These are phyloP conservation scores for Notolabrus celidotus DNA, from an alignment of 2,797 vertebrate genomes.

Conservation along the genomic window DNA sequence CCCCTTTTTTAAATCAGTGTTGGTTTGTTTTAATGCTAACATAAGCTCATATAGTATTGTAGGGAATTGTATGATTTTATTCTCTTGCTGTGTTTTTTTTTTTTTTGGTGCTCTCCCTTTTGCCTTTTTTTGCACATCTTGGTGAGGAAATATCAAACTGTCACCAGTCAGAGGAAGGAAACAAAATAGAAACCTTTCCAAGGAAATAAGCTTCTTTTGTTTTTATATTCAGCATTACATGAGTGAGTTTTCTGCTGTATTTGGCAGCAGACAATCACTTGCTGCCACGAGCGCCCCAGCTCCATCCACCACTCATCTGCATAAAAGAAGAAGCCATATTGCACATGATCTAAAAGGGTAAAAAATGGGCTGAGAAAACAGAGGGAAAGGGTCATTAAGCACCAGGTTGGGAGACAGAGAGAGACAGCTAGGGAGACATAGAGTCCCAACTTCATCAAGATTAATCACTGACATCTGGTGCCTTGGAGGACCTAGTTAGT, in stretches of 20 bases:
- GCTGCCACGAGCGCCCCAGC: slow-evolving; percentile 14
- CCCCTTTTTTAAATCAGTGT: too few relatives aligned
- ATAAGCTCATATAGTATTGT: slow-evolving; percentile 1
- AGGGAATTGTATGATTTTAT: not conserved
- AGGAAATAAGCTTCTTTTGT: not conserved
- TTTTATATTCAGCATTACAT: not conserved
- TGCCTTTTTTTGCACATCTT: slow-evolving; percentile 6
- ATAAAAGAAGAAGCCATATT: slow-evolving; percentile 62
- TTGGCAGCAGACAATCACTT: slow-evolving; percentile 28
- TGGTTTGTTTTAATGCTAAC: not conserved
- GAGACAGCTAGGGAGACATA: slow-evolving; percentile 73
- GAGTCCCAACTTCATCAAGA: slow-evolving; percentile 83
- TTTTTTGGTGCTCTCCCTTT: too few relatives aligned
- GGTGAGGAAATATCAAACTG: slow-evolving; percentile 24
- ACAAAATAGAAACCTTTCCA: not conserved
- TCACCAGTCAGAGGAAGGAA: slow-evolving; percentile 4
- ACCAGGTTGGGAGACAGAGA: slow-evolving; percentile 78
- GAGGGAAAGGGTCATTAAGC: slow-evolving; percentile 81
- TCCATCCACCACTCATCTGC: slow-evolving; percentile 57
- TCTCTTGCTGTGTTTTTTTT: not conserved
- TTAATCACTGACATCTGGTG: slow-evolving; percentile 84
- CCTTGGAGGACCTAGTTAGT: slow-evolving; percentile 84
- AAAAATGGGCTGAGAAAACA: slow-evolving; percentile 80
- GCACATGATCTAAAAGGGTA: slow-evolving; percentile 74
- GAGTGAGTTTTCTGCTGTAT: not conserved